Base-by-base conservation (phyloP, 2,888 invertebrate genomes). In the Protophormia terraenovae region DNA sequence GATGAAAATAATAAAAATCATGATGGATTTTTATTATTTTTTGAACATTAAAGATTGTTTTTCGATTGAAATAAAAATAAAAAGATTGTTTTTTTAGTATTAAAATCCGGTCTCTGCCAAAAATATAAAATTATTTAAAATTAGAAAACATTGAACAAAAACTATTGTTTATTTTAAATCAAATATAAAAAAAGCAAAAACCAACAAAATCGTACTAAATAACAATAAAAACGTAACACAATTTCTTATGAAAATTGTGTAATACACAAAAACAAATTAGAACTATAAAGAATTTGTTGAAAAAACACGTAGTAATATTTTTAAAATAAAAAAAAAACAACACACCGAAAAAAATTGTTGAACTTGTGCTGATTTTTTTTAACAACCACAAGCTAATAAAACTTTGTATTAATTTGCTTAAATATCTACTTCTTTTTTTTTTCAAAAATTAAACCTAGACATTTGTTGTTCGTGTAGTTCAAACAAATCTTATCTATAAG, bases 261-360 rank as follows among this genome's bases (percentile, higher is more conserved):
- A 77, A 69, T 67, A 60, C 35, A 24, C 3, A 47, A 10, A 16
- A 62, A 60, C 0, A 66, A 53, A 75, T 50, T 29, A 16, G 5
- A 72, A 55, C 14, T 38, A 32, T 19, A 72, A 62, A 64, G 64
- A 80, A 80, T 80, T 80, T 27, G n/a, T 24, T 8, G 12, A 72
- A 71, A 72, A 27, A 64, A 72, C 79, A 80, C 79, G 79, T 80
- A 72, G 62, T 1, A 62, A 71, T 32, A 35, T 64, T 78, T 78
- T 27, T 41, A 24, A 41, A 41, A 24, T 3, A n/a, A 35, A 50
- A 19, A n/a, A 19, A 32, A 32, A 58, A 62, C 47, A 47, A 50
- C 19, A 73, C 5, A n/a, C 1, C 10, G 14, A 12, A 50, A 24
- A 19, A 47, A 1, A 29, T 29, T 19, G 29, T 19, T 45, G n/a